phyloP scores from a whole-genome alignment of 1,140 invertebrate species.

The Saccostrea echinata region DNA sequence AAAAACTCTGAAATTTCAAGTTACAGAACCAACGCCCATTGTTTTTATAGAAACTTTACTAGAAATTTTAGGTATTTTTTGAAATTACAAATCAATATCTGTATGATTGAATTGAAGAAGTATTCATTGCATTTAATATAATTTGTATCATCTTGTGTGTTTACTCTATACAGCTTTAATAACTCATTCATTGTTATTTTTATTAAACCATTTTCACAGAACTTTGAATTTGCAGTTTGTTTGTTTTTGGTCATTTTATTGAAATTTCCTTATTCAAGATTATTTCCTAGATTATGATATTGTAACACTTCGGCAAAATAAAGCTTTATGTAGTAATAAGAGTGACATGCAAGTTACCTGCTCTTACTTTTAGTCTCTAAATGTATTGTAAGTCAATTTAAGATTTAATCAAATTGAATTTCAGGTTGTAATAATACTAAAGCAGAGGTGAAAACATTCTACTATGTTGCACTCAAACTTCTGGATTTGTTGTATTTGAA shows the following conservation, averaged over 20 bases:
- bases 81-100: too few species aligned
- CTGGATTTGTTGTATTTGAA: conserved; percentile 68
- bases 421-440: conserved; percentile 59
- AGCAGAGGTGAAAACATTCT: conserved; percentile 62
- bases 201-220: too few species aligned
- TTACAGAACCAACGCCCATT: conserved; percentile 66
- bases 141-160: background rate
- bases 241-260: too few species aligned
- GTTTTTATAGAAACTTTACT: conserved; percentile 74
- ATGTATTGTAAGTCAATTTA: too few species aligned
- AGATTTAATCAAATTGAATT: conserved; percentile 14
- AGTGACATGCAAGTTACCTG: too few species aligned
- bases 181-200: too few species aligned
- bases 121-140: background rate
- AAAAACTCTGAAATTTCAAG: conserved; percentile 73
- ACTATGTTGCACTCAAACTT: conserved; percentile 62
- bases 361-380: too few species aligned
- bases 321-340: too few species aligned
- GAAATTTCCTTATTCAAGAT: too few species aligned
- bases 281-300: too few species aligned
- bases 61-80: conserved; percentile 71
- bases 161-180: background rate
- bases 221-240: too few species aligned
- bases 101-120: background rate
- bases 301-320: too few species aligned